Evolutionary conservation across 2,797 vertebrate species (phyloP), one percentile per base, ranked within the genome.

Genomic region (Lacerta viridis): DNA sequence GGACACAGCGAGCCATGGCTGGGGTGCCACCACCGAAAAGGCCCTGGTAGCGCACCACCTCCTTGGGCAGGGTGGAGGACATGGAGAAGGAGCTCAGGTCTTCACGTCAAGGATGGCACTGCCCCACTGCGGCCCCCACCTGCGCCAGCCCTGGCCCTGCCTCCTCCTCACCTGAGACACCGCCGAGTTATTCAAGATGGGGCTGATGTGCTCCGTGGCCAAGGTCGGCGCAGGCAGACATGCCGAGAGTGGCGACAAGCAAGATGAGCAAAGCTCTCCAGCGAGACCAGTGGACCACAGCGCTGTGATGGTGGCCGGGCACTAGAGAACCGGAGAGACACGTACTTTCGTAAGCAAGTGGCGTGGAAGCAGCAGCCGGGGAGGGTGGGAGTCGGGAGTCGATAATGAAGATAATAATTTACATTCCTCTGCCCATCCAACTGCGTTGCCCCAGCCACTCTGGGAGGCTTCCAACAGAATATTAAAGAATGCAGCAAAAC

Each of bases 191-290:
- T 91, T 97, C 43, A 99, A 97, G 88, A 98, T 98, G 86, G 98
- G 98, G 92, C 98, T 98, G 93, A 99, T 98, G 95, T 99, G 98
- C 94, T 98, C 98, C 0, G 98, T 98, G 94, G 96, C 97, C 11
- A 99, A 99, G 97, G 91, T 99, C 98, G 0, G 98, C 98, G 4
- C 98, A 99, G 36, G 98, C 98, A 0, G 98, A 98, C 94, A 97
- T 98, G 87, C 98, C 97, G 20, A 97, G 94, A 0, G 98, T 99
- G 94, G 98, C 97, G 7, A 98, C 89, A 85, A 97, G 95, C 15
- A 98, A 97, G 93, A 98, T 97, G 91, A 97, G 13, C 93, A 98
- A 87, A 72, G 98, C 97, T 75, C 97, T 96, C 97, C 97, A 98
- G 5, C 97, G 97, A 5, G 98, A 98, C 98, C 98, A 97, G 95